Evolutionary conservation across 2,113 vertebrate species (phyloP), one percentile per base, ranked within the genome.

Genomic region (Cryptotis parvus): DNA sequence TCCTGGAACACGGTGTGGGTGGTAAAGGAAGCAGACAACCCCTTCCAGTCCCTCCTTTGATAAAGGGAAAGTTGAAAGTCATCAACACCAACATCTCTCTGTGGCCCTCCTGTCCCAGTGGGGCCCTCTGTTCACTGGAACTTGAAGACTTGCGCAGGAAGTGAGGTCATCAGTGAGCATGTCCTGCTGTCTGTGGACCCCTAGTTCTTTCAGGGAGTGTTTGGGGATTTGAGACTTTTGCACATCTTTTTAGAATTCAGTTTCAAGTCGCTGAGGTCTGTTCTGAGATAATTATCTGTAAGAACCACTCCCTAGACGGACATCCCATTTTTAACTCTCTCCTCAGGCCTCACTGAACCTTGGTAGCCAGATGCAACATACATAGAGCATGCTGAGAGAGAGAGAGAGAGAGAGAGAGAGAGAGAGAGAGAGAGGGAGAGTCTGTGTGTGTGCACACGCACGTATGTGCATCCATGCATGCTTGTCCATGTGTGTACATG

Each of bases 231-330:
- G 45, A 12, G 45, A 49, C 45, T 12, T 49, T 84, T 78, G 84
- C 58, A 92, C 49, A 61, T 49, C 92, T 94, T 49, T 80, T 94
- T 88, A 72, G 82, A 90, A 95, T 95, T 31, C 63, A 65, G 27
- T 94, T 94, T 84, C 72, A 89, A 95, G 87, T 49, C 39, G 0
- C 0, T 65, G 86, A 92, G 43, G 49, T 77, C 68, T 87, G 39
- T 92, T 90, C 61, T 76, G 79, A 86, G 27, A 66, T 81, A 93
- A 92, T 76, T 66, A 31, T 80, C 0, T 0, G 0, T 63, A 76
- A 92, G 87, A 92, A 76, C 49, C 26, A 9, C 24, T 77, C 26
- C 65, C 39, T 26, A 68, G 1, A 92, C 52, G 37, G 12, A n/a
- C n/a, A 65, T 37, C 41, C 27, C 75, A 66, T 89, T 83, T 84